These are phyloP conservation scores for Circaetus gallicus DNA, from an alignment of 2,113 vertebrate genomes.

Conservation along the genomic window DNA sequence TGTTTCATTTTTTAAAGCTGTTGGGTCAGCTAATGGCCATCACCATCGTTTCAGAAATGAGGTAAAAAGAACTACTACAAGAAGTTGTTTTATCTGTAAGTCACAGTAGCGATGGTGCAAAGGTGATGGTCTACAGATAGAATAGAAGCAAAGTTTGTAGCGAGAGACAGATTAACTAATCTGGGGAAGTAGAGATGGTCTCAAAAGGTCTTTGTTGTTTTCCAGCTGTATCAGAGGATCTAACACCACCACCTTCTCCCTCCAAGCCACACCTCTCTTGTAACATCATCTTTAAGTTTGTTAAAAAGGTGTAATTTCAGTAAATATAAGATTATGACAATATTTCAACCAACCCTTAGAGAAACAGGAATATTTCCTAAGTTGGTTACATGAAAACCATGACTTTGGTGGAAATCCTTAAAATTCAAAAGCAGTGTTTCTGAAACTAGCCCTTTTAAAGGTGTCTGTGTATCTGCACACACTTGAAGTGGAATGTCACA, in stretches of 20 bases:
- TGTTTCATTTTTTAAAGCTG: background rate
- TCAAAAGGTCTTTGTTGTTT: background rate
- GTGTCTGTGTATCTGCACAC: background rate
- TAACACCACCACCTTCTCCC: background rate
- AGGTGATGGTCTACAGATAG: background rate
- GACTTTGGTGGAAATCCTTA: background rate
- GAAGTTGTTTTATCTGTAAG: background rate
- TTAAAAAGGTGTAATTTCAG: background rate
- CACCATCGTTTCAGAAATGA: background rate
- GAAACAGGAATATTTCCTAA: background rate
- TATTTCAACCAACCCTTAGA: background rate
- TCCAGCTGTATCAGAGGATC: background rate
- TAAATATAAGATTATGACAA: background rate
- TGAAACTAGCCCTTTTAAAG: background rate
- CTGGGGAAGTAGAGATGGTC: background rate
- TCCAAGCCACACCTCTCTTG: background rate
- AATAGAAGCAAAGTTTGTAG: background rate
- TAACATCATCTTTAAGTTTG: background rate
- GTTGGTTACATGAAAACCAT: background rate
- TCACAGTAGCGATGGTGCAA: background rate
- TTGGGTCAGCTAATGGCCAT: constrained; percentile 15
- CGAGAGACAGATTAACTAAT: background rate
- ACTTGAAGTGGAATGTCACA: background rate
- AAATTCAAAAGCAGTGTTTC: background rate
- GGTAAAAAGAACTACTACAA: background rate